Percentiles rank a stretch among this genome's conserved stretches.
phyloP scores from a whole-genome alignment of 2,797 vertebrate species.

The Molossus alvarezi region DNA sequence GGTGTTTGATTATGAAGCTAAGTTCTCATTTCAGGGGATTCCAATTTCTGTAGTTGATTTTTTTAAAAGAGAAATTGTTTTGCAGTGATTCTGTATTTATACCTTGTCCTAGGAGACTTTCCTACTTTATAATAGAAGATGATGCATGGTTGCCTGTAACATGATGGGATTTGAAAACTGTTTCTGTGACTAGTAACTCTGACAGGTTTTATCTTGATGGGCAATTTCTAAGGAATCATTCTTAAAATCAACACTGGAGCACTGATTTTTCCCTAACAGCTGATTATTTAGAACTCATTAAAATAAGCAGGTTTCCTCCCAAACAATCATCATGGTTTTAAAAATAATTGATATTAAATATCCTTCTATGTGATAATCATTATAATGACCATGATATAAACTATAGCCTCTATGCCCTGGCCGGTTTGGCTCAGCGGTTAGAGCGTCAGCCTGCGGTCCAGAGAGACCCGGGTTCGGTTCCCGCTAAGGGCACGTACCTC shows the following conservation, averaged over 20 bases:
- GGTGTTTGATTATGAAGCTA: neutral
- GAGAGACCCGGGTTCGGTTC: too few relatives aligned
- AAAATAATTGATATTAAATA: neutral
- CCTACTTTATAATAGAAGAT: neutral
- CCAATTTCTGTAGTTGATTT: neutral
- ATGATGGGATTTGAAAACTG: neutral
- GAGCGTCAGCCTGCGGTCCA: too few relatives aligned
- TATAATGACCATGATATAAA: too few relatives aligned
- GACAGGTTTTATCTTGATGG: neutral
- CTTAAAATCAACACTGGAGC: neutral
- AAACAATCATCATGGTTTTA: neutral
- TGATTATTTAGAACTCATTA: neutral
- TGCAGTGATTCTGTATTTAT: neutral
- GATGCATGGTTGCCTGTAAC: neutral
- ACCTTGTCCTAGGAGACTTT: neutral
- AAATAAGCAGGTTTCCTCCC: neutral
- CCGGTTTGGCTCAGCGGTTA: too few relatives aligned
- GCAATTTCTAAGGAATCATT: neutral
- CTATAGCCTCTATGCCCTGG: neutral
- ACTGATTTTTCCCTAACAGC: neutral
- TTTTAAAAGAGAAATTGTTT: neutral
- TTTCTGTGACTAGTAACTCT: neutral
- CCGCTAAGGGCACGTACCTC: too few relatives aligned
- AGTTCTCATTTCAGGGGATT: neutral
- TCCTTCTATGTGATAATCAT: neutral